Conservation (phyloP, 2,113 vertebrate species). For the Actinemys pallida region DNA sequence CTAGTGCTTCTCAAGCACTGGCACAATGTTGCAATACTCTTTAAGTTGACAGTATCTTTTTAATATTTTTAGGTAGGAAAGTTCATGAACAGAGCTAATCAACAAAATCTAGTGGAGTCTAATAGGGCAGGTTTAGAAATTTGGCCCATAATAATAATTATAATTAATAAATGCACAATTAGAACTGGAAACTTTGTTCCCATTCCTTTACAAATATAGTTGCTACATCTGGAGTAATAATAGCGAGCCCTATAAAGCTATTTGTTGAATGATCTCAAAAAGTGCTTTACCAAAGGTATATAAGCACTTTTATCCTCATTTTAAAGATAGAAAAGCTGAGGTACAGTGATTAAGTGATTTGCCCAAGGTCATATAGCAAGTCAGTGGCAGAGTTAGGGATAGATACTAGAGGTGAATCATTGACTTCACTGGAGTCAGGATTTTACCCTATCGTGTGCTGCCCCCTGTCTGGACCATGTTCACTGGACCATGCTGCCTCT, state of each 20-base stretch:
- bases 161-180: neutral
- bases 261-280: neutral
- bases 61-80: neutral
- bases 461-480: neutral
- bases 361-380: neutral
- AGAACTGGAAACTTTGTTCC: constrained; percentile 30
- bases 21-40: neutral
- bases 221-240: constrained; percentile 15
- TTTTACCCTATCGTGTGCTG: neutral
- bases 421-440: neutral
- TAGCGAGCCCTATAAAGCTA: neutral
- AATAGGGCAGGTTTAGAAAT: neutral
- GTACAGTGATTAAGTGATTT: neutral
- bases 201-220: constrained; percentile 10
- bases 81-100: neutral
- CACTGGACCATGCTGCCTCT: too few species aligned
- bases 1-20: constrained; percentile 8
- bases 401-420: neutral
- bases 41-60: too few species aligned
- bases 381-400: neutral
- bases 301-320: neutral
- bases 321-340: neutral
- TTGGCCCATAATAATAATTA: neutral
- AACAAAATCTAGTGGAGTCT: neutral
- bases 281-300: neutral